A percentile compares a stretch with the other conserved stretches of the same genome.
phyloP scores from a whole-genome alignment of 2,888 invertebrate species.

The Cephus pygmeus region DNA sequence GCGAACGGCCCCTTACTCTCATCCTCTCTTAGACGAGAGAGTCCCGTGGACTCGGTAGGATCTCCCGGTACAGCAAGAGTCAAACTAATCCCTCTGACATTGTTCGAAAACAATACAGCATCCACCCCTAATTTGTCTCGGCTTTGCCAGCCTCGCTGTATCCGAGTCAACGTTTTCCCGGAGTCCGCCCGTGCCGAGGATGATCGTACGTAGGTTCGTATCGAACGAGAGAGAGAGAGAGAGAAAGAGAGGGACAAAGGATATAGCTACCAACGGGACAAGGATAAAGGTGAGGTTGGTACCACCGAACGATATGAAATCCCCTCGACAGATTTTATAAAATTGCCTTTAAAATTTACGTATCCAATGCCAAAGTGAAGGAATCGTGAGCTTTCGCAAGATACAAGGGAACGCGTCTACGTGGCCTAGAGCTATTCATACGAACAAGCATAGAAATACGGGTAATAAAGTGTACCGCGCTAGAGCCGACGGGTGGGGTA shows the following conservation, averaged over 20 bases:
- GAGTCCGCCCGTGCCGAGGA: background rate
- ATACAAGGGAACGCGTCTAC: background rate
- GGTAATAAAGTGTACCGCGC: conserved; percentile 24
- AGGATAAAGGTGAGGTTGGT: background rate
- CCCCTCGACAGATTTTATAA: background rate
- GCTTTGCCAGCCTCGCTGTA: conserved; percentile 22
- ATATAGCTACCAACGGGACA: background rate
- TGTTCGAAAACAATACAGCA: conserved; percentile 52
- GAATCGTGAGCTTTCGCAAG: background rate
- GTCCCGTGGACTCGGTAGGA: background rate
- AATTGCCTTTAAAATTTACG: background rate
- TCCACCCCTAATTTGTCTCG: conserved; percentile 44
- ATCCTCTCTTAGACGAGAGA: background rate
- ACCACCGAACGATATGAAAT: background rate
- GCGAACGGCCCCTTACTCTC: conserved; percentile 2
- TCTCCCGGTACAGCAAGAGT: background rate
- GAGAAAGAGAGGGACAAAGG: background rate
- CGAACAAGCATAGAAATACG: conserved; percentile 8
- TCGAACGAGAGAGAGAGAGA: background rate
- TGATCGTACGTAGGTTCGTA: background rate
- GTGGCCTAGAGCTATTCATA: background rate
- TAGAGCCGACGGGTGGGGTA: conserved; percentile 36
- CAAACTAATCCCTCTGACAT: conserved; percentile 52
- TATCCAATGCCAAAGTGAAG: background rate
- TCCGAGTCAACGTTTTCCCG: conserved; percentile 1